Evolutionary conservation across 1,140 invertebrate genomes (phyloP).

Genomic region (Cydia strobilella): DNA sequence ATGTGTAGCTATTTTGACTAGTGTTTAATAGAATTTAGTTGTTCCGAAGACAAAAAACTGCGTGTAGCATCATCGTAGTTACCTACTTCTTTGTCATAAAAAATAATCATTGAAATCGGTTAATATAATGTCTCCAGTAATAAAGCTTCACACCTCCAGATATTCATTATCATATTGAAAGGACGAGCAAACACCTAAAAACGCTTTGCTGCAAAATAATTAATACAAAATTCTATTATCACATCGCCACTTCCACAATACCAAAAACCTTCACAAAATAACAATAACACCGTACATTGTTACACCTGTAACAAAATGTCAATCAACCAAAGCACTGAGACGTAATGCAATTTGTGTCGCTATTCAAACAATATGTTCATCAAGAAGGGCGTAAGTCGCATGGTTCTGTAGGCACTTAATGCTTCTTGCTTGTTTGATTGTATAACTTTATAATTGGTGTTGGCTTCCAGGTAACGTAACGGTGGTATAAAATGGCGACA

Average conservation of each 20-base stretch:
- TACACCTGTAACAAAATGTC: constrained; percentile 24
- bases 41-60: too few species aligned
- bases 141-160: too few species aligned
- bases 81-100: too few species aligned
- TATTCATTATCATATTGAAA: background rate
- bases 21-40: background rate
- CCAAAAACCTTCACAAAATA: constrained; percentile 11
- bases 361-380: constrained; percentile 13
- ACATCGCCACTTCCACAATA: background rate
- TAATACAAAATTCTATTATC: constrained; percentile 7
- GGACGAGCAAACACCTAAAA: background rate
- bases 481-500: constrained; percentile 35
- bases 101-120: too few species aligned
- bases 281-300: constrained; percentile 8
- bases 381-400: background rate
- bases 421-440: constrained; percentile 33
- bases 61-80: too few species aligned
- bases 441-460: constrained; percentile 67
- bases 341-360: constrained; percentile 26
- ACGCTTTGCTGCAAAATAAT: background rate
- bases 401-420: background rate
- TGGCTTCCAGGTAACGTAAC: constrained; percentile 40
- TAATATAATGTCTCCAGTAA: too few species aligned
- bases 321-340: constrained; percentile 18
- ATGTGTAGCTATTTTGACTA: background rate